Evolutionary conservation across 2,113 vertebrate genomes (phyloP), one percentile per base, ranked within the genome.

Genomic region (Oxygymnocypris stewartii): DNA sequence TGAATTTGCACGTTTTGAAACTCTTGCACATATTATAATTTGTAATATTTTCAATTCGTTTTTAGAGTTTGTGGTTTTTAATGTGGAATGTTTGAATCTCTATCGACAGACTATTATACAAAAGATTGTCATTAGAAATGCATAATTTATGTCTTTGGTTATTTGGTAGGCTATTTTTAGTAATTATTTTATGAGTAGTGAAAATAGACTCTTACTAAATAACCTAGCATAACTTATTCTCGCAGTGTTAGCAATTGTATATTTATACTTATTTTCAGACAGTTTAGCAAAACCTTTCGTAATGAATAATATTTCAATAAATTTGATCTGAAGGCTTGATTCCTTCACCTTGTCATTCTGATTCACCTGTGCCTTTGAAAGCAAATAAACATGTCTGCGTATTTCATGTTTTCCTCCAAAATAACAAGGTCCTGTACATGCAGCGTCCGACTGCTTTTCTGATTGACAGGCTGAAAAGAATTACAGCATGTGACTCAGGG

Each of bases 391-490:
- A 25, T 59, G 35, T 13, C 18, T 69, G n/a, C 4, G 2, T 74
- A 35, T 74, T 84, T 74, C 6, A 49, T 6, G 6, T 37, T 83
- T 69, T 31, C 18, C 28, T 71, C n/a, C 16, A 84, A 74, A 82
- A 84, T 75, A 59, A 61, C 20, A 63, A 74, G 69, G 28, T 57
- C 51, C 13, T 75, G 40, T n/a, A 44, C 31, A 31, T 49, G 25
- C 49, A 84, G 69, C 12, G 1, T 59, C 35, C 57, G 23, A 74
- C 47, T 37, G 35, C 31, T 11, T 69, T 49, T 84, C 31, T 84
- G 82, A 84, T 74, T 75, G 82, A 74, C 67, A 84, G 67, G 67
- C 9, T 73, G 47, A 59, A n/a, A 54, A 84, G 49, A 74, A 74
- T 57, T 49, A 40, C 47, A 59, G 35, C 14, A 2, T 51, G 31